Percentiles rank a stretch among this genome's conserved stretches.
Evolutionary conservation across 2,113 vertebrate genomes (phyloP).

Genomic region (Oriolus oriolus): DNA sequence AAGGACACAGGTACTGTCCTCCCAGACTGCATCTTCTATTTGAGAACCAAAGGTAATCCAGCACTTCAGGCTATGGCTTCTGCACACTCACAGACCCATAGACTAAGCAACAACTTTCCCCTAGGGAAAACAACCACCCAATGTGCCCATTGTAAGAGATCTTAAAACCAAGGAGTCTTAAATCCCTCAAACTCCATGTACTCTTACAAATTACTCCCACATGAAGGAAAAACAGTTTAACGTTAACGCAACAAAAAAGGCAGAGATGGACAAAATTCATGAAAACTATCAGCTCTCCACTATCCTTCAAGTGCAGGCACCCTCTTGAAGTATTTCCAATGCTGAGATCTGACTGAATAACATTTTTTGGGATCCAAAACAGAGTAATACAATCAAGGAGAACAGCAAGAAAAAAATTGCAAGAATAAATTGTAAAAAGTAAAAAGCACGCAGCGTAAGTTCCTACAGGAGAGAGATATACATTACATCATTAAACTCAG

Average conservation of each 20-base stretch:
- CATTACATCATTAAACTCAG: neutral
- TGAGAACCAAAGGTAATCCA: neutral
- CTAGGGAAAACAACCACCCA: neutral
- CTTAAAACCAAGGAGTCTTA: neutral
- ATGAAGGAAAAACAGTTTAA: neutral
- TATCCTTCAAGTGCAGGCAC: neutral
- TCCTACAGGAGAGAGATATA: neutral
- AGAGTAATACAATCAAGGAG: neutral
- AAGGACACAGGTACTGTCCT: neutral
- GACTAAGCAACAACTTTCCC: neutral
- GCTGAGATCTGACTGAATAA: neutral
- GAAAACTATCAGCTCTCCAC: neutral
- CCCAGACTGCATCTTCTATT: neutral
- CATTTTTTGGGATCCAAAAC: neutral
- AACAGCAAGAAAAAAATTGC: neutral
- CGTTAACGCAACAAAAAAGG: neutral
- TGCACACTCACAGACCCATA: neutral
- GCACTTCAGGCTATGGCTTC: neutral
- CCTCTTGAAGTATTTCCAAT: neutral
- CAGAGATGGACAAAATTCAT: neutral
- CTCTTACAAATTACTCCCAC: neutral
- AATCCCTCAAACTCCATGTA: neutral
- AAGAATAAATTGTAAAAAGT: neutral
- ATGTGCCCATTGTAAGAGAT: neutral
- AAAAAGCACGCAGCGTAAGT: neutral